These are phyloP conservation scores for Meloidogyne hapla DNA, from an alignment of 1,140 invertebrate genomes.

Conservation along the genomic window DNA sequence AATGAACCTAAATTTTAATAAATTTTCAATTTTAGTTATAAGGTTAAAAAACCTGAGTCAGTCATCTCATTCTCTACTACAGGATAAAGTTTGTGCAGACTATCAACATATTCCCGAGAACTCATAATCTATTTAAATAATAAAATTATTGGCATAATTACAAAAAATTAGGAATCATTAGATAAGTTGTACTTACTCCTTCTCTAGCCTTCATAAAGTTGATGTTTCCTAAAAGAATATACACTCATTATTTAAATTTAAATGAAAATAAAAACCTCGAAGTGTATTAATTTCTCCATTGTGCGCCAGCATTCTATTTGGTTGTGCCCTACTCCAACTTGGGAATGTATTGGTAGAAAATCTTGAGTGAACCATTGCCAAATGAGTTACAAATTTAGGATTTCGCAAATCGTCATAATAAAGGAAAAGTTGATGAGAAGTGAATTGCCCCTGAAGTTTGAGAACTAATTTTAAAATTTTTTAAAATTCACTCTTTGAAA, in stretches of 20 bases:
- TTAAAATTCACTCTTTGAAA: no score
- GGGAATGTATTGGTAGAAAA: conserved; percentile 99
- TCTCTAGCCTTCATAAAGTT: conserved; percentile 97
- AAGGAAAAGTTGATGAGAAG: conserved; percentile 88
- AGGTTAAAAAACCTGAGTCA: conserved; percentile 75
- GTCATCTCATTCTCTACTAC: conserved; percentile 96
- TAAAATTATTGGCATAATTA: no score
- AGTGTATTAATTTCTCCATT: conserved; percentile 84
- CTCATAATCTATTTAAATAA: conserved; percentile 89
- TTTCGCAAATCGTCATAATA: conserved; percentile 75
- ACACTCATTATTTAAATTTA: background rate
- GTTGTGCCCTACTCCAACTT: conserved; percentile 96
- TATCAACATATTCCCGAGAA: conserved; percentile 76
- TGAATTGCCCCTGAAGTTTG: conserved; percentile 79
- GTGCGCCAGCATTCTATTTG: conserved; percentile 90
- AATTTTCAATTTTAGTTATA: background rate
- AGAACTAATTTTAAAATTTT: background rate
- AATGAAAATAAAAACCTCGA: conserved; percentile 8
- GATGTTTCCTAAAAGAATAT: conserved; percentile 78
- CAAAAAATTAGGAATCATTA: no score
- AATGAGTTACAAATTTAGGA: conserved; percentile 84
- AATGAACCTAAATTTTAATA: conserved; percentile 72
- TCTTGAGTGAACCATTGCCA: conserved; percentile 83
- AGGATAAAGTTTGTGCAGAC: conserved; percentile 85
- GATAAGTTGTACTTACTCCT: no score